Evolutionary conservation across 92 coral and sea anemone genomes (phyloP).

Genomic region (Porites divaricata): DNA sequence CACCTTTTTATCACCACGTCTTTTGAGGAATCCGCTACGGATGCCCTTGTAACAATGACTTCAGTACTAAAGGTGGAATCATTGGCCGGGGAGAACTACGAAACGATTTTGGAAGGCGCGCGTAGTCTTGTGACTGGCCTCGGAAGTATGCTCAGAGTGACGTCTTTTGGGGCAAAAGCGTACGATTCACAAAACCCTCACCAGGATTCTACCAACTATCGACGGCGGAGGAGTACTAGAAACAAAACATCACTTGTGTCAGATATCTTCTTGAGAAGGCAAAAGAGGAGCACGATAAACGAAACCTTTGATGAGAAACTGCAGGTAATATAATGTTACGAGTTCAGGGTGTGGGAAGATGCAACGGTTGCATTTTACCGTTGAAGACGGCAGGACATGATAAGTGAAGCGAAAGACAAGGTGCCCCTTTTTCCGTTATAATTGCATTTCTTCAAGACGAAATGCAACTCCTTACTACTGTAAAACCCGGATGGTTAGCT

Average conservation of each 20-base stretch:
- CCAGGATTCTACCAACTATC: neutral
- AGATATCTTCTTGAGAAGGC: conserved; percentile 1
- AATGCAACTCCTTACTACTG: no score
- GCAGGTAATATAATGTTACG: neutral
- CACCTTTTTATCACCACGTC: neutral
- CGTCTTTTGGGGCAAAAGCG: conserved; percentile 28
- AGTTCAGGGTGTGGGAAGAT: no score
- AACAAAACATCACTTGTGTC: neutral
- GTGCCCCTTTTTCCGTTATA: no score
- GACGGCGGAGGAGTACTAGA: neutral
- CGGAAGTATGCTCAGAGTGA: conserved; percentile 51
- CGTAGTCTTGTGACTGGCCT: conserved; percentile 51
- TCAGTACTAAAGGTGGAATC: conserved; percentile 30
- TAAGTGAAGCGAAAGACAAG: no score
- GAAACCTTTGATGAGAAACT: neutral
- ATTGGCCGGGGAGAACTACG: conserved; percentile 13
- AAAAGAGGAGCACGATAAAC: neutral
- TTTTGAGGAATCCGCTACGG: conserved; percentile 36
- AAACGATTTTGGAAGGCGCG: conserved; percentile 32
- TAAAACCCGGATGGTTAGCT: no score
- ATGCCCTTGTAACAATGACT: conserved; percentile 45
- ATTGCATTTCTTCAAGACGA: no score
- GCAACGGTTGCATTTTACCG: no score
- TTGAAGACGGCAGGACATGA: no score
- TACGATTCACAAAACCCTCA: neutral